phyloP scores from a whole-genome alignment of 1,140 invertebrate genomes.

The Cherax quadricarinatus region DNA sequence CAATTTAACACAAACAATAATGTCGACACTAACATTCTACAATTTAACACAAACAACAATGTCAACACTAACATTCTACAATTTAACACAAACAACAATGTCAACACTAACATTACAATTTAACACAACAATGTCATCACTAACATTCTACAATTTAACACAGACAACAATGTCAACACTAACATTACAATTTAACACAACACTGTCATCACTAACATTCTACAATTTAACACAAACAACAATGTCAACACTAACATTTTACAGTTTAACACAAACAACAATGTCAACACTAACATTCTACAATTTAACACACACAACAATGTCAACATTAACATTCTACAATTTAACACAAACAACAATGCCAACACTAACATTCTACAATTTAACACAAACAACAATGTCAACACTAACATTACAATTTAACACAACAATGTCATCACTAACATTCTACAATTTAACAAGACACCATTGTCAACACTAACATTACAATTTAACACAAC shows the following conservation, averaged over 20 bases:
- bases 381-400: conserved; percentile 12
- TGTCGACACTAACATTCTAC: conserved; percentile 36
- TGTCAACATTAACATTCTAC: neutral
- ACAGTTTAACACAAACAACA: conserved; percentile 16
- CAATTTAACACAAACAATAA: conserved; percentile 14
- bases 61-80: conserved; percentile 2
- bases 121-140: no score
- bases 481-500: no score
- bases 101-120: neutral
- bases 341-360: no score
- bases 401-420: conserved; percentile 39
- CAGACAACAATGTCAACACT: conserved; percentile 33
- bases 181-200: neutral
- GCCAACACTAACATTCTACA: neutral
- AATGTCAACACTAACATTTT: neutral
- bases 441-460: neutral
- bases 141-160: conserved; percentile 12
- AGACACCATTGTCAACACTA: neutral
- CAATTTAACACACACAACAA: no score
- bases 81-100: neutral
- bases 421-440: conserved; percentile 20
- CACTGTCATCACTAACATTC: no score
- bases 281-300: conserved; percentile 18
- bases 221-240: no score
- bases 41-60: conserved; percentile 24